Percentiles rank a stretch among this genome's conserved stretches.
These are phyloP conservation scores for Antechinus stuartii DNA, from an alignment of 2,113 vertebrate genomes.

Conservation along the genomic window DNA sequence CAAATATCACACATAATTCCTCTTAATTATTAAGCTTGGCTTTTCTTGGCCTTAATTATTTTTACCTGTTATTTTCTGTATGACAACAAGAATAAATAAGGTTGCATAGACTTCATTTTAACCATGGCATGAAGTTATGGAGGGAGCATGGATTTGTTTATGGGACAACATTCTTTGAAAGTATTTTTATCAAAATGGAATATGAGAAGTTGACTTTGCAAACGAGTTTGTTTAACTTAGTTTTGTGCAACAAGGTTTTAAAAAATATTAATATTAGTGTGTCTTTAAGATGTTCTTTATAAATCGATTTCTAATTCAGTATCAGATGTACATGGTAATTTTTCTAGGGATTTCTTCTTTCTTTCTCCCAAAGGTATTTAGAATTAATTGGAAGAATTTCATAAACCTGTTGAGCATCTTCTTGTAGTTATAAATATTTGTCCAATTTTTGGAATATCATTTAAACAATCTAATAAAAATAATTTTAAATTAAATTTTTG, in stretches of 20 bases:
- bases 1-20: slow-evolving; percentile 5
- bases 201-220: slow-evolving; percentile 4
- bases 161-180: slow-evolving; percentile 6
- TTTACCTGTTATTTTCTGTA: not conserved
- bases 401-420: not conserved
- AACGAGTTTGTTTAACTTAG: not conserved
- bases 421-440: not conserved
- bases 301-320: slow-evolving; percentile 24
- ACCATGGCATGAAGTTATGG: not conserved
- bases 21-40: slow-evolving; percentile 25
- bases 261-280: not conserved
- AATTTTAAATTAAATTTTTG: slow-evolving; percentile 41
- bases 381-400: slow-evolving; percentile 38
- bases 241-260: slow-evolving; percentile 1
- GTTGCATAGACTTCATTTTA: slow-evolving; percentile 35
- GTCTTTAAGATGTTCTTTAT: slow-evolving; percentile 43
- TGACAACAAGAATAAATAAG: not conserved
- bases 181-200: not conserved
- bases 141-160: not conserved
- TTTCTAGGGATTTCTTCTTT: slow-evolving; percentile 7
- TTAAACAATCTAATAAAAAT: not conserved
- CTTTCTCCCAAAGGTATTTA: not conserved
- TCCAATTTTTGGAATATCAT: not conserved
- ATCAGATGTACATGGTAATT: not conserved
- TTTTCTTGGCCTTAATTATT: not conserved